Evolutionary conservation across 2,888 invertebrate genomes (phyloP).

Genomic region (Prosapia bicincta): DNA sequence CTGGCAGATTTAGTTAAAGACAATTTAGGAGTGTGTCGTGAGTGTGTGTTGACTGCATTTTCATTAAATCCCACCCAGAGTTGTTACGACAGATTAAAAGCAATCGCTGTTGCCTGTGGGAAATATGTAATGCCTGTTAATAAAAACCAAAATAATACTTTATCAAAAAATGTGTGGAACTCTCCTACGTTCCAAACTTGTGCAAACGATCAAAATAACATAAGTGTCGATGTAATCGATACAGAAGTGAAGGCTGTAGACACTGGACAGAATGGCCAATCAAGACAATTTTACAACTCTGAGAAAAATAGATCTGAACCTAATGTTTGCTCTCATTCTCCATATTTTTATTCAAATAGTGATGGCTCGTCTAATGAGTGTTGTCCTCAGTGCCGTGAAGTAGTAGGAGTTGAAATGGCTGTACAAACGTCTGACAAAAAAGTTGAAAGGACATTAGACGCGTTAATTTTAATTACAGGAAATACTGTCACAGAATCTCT

Average conservation of each 20-base stretch:
- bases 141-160: not conserved
- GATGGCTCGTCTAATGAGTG: not conserved
- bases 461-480: conserved; percentile 53
- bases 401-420: not conserved
- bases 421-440: conserved; percentile 34
- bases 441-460: conserved; percentile 47
- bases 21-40: conserved; percentile 60
- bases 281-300: not conserved
- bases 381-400: not conserved
- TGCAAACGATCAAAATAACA: conserved; percentile 1
- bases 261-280: conserved; percentile 10
- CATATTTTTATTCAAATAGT: not conserved
- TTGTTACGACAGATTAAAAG: conserved; percentile 57
- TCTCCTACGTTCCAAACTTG: not conserved
- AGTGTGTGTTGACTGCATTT: conserved; percentile 72
- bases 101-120: conserved; percentile 52
- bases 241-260: conserved; percentile 6
- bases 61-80: conserved; percentile 64
- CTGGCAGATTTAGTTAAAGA: conserved; percentile 58
- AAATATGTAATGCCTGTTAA: conserved; percentile 39
- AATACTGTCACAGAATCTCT: conserved; percentile 48
- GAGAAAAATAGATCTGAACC: not conserved
- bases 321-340: not conserved
- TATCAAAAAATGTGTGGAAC: not conserved
- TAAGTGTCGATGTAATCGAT: not conserved